phyloP scores from a whole-genome alignment of 2,888 invertebrate species.

The Aphodius granarius region DNA sequence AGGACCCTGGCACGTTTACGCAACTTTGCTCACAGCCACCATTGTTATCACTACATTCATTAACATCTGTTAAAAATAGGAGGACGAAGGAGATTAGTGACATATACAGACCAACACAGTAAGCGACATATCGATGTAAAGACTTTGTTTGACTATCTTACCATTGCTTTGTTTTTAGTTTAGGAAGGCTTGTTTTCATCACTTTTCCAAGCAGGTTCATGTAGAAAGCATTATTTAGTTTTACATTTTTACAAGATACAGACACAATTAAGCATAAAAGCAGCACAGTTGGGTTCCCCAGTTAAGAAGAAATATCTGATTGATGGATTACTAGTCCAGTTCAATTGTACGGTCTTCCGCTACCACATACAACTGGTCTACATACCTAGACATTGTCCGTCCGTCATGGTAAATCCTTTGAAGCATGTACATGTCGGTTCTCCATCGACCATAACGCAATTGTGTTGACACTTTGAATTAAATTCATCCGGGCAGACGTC shows the following conservation, averaged over 20 bases:
- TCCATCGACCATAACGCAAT: conserved; percentile 50
- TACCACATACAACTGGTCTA: not conserved
- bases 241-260: conserved; percentile 1
- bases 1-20: conserved; percentile 60
- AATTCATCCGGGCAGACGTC: conserved; percentile 34
- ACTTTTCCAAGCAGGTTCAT: not conserved
- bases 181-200: too few species aligned
- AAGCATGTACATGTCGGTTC: conserved; percentile 43
- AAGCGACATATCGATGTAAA: too few species aligned
- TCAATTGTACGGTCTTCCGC: not conserved
- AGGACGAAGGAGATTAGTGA: not conserved
- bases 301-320: not conserved
- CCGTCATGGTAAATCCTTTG: conserved; percentile 38
- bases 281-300: not conserved
- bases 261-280: not conserved
- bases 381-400: conserved; percentile 40
- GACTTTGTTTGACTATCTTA: too few species aligned
- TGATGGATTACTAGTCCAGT: not conserved
- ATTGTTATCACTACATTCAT: conserved; percentile 60
- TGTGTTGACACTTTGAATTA: conserved; percentile 54
- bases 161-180: too few species aligned
- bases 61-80: conserved; percentile 53
- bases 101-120: not conserved
- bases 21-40: conserved; percentile 61
- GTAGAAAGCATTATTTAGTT: not conserved